Evolutionary conservation across 2,113 vertebrate species (phyloP), one percentile per base, ranked within the genome.

Genomic region (Neogobius melanostomus): DNA sequence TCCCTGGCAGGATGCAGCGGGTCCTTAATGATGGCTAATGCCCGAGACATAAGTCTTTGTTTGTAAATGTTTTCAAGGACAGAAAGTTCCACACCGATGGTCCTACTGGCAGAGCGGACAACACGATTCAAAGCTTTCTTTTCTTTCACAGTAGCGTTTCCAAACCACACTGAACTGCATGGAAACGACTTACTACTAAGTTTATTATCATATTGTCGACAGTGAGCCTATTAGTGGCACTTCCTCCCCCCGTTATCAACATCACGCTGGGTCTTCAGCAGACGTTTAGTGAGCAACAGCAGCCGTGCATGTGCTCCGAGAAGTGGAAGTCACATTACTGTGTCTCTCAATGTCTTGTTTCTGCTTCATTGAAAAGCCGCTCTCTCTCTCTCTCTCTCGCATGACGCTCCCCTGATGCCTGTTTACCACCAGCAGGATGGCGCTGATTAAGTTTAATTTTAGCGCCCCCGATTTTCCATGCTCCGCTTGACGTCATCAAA

Each of bases 401-500:
- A n/a, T 69, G 45, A 10, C 14, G 66, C 49, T 69, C 56, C 73
- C 66, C 68, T 17, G 76, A 72, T 83, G 72, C 15, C 50, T 72
- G 66, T 67, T 77, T 68, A 75, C 57, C 69, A 71, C 59, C 63
- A 51, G 50, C 15, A 28, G 10, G 44, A 72, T 56, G 50, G 56
- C 5, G 1, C 49, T 80, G 82, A 88, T 88, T 70, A 62, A 10
- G 75, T 78, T 87, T 80, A 45, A 81, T 79, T 86, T 87, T 77
- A 86, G 82, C 54, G 16, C 28, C 28, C 42, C 50, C 2, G 50
- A 79, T 78, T 85, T 70, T 44, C 75, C 65, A 77, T 63, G 67
- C 85, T 80, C 16, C 73, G 69, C 74, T 82, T 76, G 75, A 85
- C 77, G 84, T 89, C 82, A 89, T 82, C 68, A 82, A 69, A 81